Evolutionary conservation across 2,888 invertebrate species (phyloP), one percentile per base, ranked within the genome.

Genomic region (Stictocephala bisonia): DNA sequence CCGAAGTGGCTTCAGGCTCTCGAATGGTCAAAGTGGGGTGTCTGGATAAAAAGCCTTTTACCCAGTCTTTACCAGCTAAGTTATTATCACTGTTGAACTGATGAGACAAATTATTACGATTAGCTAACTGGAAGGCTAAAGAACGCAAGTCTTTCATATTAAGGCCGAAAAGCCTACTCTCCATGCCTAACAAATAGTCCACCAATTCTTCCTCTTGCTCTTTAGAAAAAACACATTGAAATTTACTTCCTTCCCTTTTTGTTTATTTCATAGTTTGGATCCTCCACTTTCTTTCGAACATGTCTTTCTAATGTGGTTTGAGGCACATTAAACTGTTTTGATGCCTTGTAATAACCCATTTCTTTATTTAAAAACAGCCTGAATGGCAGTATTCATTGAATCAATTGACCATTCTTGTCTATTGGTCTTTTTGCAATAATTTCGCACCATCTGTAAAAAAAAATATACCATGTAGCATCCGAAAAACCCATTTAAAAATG

Each of bases 11-110:
- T 75, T 81, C 79, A 71, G 80, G 81, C 76, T 48, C 79, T 31
- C 81, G 75, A 35, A 81, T 53, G 51, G 79, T 79, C 60, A 81
- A 76, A 60, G 72, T 75, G 64, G 79, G 78, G 78, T 82, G 77
- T 64, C 80, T 78, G 51, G 76, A 80, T 29, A 82, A 70, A 76
- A 82, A 82, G 3, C 76, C 72, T 9, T 74, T 64, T n/a, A 79
- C 13, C 81, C 82, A 82, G 29, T 82, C 80, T 74, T 77, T 76
- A 9, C 82, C 81, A 64, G 82, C 81, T 66, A 79, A 80, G n/a
- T 77, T 56, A 53, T 73, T 58, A 56, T 81, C 81, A n/a, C n/a
- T n/a, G n/a, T n/a, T n/a, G n/a, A n/a, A n/a, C n/a, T n/a, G n/a
- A 76, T 81, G 76, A 2, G 29, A 27, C 15, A 79, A 69, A 20